Conservation (phyloP, 2,113 vertebrate species). For the Uria aalge region DNA sequence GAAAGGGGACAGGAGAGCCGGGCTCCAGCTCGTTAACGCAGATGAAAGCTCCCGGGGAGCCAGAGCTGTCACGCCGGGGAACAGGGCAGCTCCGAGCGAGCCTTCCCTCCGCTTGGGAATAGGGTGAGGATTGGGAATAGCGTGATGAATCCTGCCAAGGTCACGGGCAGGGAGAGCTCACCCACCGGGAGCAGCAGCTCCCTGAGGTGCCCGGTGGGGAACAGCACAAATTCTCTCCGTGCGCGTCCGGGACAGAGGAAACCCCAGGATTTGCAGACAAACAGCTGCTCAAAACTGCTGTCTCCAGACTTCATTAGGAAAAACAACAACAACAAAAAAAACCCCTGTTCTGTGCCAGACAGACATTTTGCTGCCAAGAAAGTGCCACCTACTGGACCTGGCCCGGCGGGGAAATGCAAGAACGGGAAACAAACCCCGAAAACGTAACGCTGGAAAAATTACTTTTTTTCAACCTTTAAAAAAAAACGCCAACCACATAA, state of each 20-base stretch:
- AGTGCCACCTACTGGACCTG: conserved; percentile 47
- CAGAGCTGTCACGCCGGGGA: neutral
- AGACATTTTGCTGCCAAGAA: conserved; percentile 9
- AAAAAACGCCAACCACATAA: neutral
- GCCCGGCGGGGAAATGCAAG: neutral
- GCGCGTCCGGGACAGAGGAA: neutral
- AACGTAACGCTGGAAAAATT: neutral
- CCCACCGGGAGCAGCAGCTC: neutral
- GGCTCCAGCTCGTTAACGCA: rapidly evolving
- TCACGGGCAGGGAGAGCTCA: neutral
- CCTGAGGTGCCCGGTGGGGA: rapidly evolving
- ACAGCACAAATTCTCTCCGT: neutral
- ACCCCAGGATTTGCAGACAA: neutral
- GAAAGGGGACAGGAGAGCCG: neutral
- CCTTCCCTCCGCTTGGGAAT: neutral
- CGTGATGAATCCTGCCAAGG: neutral
- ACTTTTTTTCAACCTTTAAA: neutral
- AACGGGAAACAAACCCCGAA: neutral
- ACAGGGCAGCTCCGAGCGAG: neutral
- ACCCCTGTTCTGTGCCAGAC: neutral
- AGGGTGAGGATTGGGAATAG: neutral
- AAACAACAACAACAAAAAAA: neutral
- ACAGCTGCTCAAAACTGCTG: neutral
- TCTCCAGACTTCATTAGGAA: neutral
- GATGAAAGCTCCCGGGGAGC: neutral